Base-by-base conservation (phyloP, 2,797 vertebrate genomes). In the Ptychobarbus kaznakovi region DNA sequence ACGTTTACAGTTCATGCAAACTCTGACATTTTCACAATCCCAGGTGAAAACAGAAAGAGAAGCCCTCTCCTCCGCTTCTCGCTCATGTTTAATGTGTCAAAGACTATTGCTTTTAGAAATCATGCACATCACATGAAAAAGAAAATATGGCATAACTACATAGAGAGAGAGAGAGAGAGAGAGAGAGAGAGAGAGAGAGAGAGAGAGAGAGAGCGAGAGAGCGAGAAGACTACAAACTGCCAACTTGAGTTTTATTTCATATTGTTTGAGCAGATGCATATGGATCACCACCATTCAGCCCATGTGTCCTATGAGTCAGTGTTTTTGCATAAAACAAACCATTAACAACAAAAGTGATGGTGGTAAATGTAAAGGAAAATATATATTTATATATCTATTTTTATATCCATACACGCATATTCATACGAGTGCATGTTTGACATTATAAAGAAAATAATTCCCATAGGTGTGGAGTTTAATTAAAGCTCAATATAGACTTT, bases 401-500 rank as follows among this genome's bases (percentile, higher is more conserved):
- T 92, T 92, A 92, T 56, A 91, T 93, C 92, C 92, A 91, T 88
- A 88, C 87, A 75, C 86, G 85, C 80, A 80, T 83, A 87, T 93
- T 89, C 89, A 90, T 91, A 91, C 91, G 88, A 92, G 92, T 92
- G 92, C 92, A 94, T 92, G 93, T 89, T 95, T 93, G 94, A 96
- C 93, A 96, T 95, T 93, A 90, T 94, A 96, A 96, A 96, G 95
- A 95, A 93, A 96, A 95, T 92, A 95, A 96, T 93, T 95, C 91
- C 91, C 90, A 93, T 95, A 94, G 93, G 91, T 94, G 94, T 94
- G 95, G 85, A 95, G 92, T 94, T 97, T 95, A 96, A 96, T 95
- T 95, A 96, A 97, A 96, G 96, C 95, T 97, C 95, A 95, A 96
- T 96, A 95, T 96, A 96, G 95, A 96, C 95, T 93, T 96, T 96